A percentile compares a stretch with the other conserved stretches of the same genome.
These are phyloP conservation scores for Microcebus jonahi DNA, from an alignment of 2,113 vertebrate genomes.

Conservation along the genomic window DNA sequence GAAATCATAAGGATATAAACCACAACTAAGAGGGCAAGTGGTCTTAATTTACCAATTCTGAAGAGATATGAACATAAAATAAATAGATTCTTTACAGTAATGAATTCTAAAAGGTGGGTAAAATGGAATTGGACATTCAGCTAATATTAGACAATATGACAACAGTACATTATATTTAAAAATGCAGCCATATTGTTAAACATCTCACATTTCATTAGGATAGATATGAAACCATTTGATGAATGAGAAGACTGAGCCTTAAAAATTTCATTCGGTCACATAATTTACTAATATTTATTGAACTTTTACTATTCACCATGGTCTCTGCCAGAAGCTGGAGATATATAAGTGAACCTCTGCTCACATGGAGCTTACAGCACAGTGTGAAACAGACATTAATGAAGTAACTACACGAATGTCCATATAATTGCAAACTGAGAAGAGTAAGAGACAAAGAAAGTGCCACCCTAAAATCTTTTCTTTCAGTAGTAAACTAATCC, in stretches of 20 bases:
- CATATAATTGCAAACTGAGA: not conserved
- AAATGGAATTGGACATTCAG: not conserved
- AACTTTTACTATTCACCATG: not conserved
- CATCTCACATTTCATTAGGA: not conserved
- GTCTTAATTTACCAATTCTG: conserved; percentile 61
- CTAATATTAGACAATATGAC: not conserved
- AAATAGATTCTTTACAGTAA: conserved; percentile 24
- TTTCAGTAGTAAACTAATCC: not conserved
- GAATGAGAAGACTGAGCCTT: not conserved
- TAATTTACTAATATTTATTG: conserved; percentile 42
- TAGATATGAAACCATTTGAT: not conserved
- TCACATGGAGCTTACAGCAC: not conserved
- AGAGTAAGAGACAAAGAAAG: not conserved
- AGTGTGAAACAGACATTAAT: not conserved
- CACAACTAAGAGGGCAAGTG: conserved; percentile 53
- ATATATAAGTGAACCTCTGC: not conserved
- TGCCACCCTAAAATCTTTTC: not conserved
- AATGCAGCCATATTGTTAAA: conserved; percentile 7
- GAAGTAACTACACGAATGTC: not conserved
- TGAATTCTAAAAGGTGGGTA: conserved; percentile 13
- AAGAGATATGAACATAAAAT: conserved; percentile 55
- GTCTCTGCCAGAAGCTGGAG: not conserved
- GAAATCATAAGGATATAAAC: conserved; percentile 63
- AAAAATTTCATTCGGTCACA: conserved; percentile 14
- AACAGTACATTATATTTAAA: not conserved